Base-by-base conservation (phyloP, 2,797 vertebrate species). In the Sebastes miniatus region DNA sequence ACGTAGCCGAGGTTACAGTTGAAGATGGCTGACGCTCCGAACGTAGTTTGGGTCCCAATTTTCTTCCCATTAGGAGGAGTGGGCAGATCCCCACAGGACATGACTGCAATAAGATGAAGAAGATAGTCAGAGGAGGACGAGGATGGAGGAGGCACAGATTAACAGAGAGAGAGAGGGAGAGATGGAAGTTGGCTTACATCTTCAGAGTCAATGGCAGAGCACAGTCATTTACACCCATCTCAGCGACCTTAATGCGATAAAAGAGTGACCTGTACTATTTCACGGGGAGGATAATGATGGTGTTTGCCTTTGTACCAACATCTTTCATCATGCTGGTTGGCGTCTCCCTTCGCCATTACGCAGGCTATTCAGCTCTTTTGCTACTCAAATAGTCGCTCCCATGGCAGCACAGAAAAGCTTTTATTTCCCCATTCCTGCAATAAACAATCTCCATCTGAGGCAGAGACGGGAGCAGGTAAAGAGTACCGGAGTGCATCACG, bases 1-100 rank as follows among this genome's bases (percentile, higher is more conserved):
- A 99, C 97, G 87, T 96, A 98, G 73, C 98, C 98, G 0, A 93
- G 91, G 72, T 97, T 97, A 80, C 98, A 99, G 66, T 97, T 98
- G 91, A 99, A 99, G 93, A 99, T 99, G 87, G 97, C 97, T 47
- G 98, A 98, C 4, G 98, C 98, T 74, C 97, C 96, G 14, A 99
- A 99, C 9, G 98, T 98, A 77, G 94, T 97, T 77, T 99, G 99
- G 73, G 96, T 99, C 91, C 99, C 99, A 92, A 99, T 99, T 94
- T 98, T 99, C 95, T 97, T 98, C 84, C 98, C 98, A 93, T 99
- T 99, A 85, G 98, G 97, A 89, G 97, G 97, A 82, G 95, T 96
- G 69, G 97, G 96, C 79, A 98, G 95, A 90, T 97, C 97, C 72
- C 98, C 97, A 86, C 99, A 99, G 70, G 98, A 99, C 93, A 99